These are phyloP conservation scores for Punctoribates punctum DNA, from an alignment of 2,888 invertebrate genomes.

Conservation along the genomic window DNA sequence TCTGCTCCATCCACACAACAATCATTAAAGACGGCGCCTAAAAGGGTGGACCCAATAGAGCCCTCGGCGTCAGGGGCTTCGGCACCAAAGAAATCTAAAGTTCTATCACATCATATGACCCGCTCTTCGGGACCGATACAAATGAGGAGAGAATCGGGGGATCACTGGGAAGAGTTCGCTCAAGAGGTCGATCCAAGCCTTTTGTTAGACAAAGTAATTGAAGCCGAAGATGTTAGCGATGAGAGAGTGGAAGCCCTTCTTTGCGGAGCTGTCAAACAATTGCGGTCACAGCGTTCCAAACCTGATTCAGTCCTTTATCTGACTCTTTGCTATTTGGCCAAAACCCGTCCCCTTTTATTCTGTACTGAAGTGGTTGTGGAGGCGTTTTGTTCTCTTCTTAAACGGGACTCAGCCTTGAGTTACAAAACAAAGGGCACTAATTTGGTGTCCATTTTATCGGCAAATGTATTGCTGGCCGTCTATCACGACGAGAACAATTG, in stretches of 20 bases:
- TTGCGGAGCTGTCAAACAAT: conserved; percentile 79
- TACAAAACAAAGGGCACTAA: conserved; percentile 77
- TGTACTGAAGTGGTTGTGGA: conserved; percentile 55
- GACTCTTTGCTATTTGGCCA: conserved; percentile 73
- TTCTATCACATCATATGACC: conserved; percentile 29
- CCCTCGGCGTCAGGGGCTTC: not conserved
- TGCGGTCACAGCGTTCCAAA: conserved; percentile 73
- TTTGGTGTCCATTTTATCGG: conserved; percentile 72
- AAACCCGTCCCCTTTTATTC: conserved; percentile 66
- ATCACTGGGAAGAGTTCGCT: conserved; percentile 40
- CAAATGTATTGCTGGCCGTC: conserved; percentile 76
- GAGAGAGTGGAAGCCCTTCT: conserved; percentile 69
- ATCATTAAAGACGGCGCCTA: not conserved
- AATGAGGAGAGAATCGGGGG: conserved; percentile 12
- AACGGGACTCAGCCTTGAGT: conserved; percentile 63
- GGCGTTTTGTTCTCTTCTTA: conserved; percentile 74
- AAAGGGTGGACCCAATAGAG: not conserved
- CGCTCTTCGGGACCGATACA: not conserved
- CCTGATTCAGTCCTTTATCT: conserved; percentile 75
- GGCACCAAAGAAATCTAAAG: conserved; percentile 14
- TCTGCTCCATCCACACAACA: conserved; percentile 4
- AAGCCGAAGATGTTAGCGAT: conserved; percentile 72
- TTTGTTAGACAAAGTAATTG: conserved; percentile 68
- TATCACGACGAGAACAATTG: conserved; percentile 76
- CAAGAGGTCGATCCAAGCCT: conserved; percentile 68